Percentiles rank a stretch among this genome's conserved stretches.
These are phyloP conservation scores for Trogon surrucura DNA, from an alignment of 2,113 vertebrate genomes.

Conservation along the genomic window DNA sequence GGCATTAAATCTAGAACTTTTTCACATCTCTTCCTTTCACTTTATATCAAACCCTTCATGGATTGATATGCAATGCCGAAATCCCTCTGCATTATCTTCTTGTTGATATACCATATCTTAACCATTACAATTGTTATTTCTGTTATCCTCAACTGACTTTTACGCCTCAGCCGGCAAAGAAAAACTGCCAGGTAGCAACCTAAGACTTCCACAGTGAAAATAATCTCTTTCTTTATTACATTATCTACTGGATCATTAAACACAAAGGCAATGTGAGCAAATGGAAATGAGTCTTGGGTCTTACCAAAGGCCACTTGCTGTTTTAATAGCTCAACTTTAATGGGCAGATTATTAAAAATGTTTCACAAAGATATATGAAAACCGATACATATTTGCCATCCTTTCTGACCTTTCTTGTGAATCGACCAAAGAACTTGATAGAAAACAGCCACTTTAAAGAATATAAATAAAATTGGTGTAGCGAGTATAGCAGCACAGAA, in stretches of 20 bases:
- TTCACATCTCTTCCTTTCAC: neutral
- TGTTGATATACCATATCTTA: neutral
- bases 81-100: neutral
- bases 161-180: neutral
- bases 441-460: neutral
- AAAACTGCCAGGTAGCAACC: constrained; percentile 43
- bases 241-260: constrained; percentile 56
- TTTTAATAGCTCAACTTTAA: constrained; percentile 42
- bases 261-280: constrained; percentile 39
- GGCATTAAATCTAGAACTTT: neutral
- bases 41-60: neutral
- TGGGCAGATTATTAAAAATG: constrained; percentile 37
- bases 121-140: neutral
- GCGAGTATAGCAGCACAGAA: neutral
- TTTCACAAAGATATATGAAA: constrained; percentile 23
- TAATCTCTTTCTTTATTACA: constrained; percentile 25
- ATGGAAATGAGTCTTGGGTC: constrained; percentile 39
- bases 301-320: constrained; percentile 43
- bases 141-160: constrained; percentile 35
- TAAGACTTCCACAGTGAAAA: constrained; percentile 26
- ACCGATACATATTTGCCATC: neutral
- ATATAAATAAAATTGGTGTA: neutral
- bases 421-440: neutral
- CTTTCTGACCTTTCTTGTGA: neutral
- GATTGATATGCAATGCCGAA: neutral